Evolutionary conservation across 2,797 vertebrate genomes (phyloP).

Genomic region (Pipistrellus kuhlii): DNA sequence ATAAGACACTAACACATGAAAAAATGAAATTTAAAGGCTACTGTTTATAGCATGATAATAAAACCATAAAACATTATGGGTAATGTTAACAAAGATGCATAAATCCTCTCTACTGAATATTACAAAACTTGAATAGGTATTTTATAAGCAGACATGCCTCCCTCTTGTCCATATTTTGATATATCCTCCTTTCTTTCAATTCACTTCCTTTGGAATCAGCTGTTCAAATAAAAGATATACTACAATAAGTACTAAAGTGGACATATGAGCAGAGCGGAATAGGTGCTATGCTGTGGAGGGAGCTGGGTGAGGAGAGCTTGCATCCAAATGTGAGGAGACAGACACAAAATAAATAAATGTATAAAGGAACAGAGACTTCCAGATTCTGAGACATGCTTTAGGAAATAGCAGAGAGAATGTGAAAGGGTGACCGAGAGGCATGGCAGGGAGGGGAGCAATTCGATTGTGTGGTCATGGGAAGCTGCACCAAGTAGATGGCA

Average conservation of each 20-base stretch:
- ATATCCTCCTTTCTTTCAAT: neutral
- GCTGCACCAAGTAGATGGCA: neutral
- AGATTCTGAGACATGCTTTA: neutral
- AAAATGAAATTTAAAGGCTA: conserved; percentile 47
- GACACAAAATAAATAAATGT: neutral
- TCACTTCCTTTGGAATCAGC: conserved; percentile 2
- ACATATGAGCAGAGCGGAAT: neutral
- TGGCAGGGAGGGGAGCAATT: neutral
- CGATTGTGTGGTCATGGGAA: neutral
- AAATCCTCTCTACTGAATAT: neutral
- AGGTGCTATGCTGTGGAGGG: neutral
- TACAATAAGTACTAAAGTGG: neutral
- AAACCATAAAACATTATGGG: neutral
- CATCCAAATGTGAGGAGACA: neutral
- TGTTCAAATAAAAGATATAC: conserved; percentile 16
- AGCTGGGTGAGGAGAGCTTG: neutral
- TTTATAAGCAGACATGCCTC: neutral
- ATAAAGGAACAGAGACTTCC: neutral
- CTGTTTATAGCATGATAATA: neutral
- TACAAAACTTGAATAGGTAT: neutral
- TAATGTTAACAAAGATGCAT: conserved; percentile 10
- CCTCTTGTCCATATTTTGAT: neutral
- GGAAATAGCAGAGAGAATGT: neutral
- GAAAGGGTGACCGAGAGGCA: neutral
- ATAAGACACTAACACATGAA: neutral